Evolutionary conservation across 2,888 invertebrate species (phyloP), one percentile per base, ranked within the genome.

Genomic region (Quadriops clusia): DNA sequence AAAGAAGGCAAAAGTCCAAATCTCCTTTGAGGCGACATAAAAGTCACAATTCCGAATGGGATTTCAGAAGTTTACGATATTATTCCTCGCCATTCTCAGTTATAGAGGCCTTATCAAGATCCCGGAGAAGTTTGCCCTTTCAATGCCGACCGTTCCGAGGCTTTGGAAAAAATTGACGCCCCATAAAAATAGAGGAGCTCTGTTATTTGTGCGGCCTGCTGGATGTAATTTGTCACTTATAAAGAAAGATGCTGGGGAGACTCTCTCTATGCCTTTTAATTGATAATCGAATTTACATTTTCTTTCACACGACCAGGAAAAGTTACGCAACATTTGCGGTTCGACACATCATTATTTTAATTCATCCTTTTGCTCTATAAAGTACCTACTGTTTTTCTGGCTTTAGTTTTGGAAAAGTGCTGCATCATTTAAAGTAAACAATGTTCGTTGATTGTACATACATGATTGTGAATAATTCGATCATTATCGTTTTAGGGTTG

Each of bases 31-130:
- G 51, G 49, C 50, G 49, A 57, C 60, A 61, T 61, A 61, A 61
- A 61, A 61, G 61, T 61, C 61, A 61, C 61, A 60, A 60, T 61
- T 60, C 60, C 54, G 55, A 59, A 59, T 58, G 59, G 60, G 60
- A 61, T 61, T 61, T 60, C 58, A 56, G 57, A 60, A 61, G 57
- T 61, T 61, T 61, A 61, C 60, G 61, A 60, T 60, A 61, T 61
- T 60, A 60, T 60, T 60, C 60, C 51, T 48, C 52, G 58, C 59
- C 53, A 55, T 59, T 60, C 58, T 56, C 57, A 54, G 56, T 60
- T 59, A 57, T 56, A 56, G 55, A 56, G 46, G 53, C 50, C 49
- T 53, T 55, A 56, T 58, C 55, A 54, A 55, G 58, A 59, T 57
- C 48, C 50, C 50, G 47, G 49, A 48, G 30, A 51, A 52, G 51